Percentiles rank a stretch among this genome's conserved stretches.
Conservation (phyloP, 1,140 invertebrate species). For the Danaus melanippus region DNA sequence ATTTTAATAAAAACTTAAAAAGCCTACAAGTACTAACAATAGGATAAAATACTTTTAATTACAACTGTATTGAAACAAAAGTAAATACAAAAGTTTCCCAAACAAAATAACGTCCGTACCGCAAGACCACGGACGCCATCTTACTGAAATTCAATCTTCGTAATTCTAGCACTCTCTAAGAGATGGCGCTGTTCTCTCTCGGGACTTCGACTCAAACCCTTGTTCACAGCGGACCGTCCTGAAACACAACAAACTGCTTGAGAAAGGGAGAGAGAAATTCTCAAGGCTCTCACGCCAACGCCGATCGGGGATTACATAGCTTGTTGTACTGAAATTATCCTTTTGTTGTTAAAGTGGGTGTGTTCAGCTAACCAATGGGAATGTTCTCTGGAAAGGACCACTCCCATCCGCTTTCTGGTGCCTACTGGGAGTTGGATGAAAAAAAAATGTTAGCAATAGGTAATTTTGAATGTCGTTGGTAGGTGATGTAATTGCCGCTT, state of each 20-base stretch:
- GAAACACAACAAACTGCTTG: slow-evolving; percentile 47
- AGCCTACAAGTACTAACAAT: too few species aligned
- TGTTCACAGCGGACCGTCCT: slow-evolving; percentile 57
- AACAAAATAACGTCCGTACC: slow-evolving; percentile 1
- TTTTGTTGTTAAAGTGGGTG: slow-evolving; percentile 55
- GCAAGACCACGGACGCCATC: slow-evolving; percentile 43
- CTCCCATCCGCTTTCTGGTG: slow-evolving; percentile 61
- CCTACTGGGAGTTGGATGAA: slow-evolving; percentile 65
- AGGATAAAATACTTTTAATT: slow-evolving; percentile 1
- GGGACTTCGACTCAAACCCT: slow-evolving; percentile 49
- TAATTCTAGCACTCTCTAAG: slow-evolving; percentile 22
- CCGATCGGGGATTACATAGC: slow-evolving; percentile 35
- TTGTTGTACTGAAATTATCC: slow-evolving; percentile 39
- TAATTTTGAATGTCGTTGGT: slow-evolving; percentile 64
- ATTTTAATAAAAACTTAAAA: too few species aligned
- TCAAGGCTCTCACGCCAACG: slow-evolving; percentile 51
- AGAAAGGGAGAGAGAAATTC: slow-evolving; percentile 68
- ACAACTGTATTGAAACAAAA: slow-evolving; percentile 12
- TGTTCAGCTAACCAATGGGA: slow-evolving; percentile 54
- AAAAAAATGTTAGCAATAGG: slow-evolving; percentile 67
- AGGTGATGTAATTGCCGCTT: slow-evolving; percentile 62
- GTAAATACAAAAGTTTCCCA: not conserved
- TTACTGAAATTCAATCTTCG: slow-evolving; percentile 26
- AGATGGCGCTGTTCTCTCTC: slow-evolving; percentile 48
- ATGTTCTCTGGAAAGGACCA: slow-evolving; percentile 41